Percentiles rank a stretch among this genome's conserved stretches.
phyloP scores from a whole-genome alignment of 2,888 invertebrate species.

The Thecocarcelia acutangulata region DNA sequence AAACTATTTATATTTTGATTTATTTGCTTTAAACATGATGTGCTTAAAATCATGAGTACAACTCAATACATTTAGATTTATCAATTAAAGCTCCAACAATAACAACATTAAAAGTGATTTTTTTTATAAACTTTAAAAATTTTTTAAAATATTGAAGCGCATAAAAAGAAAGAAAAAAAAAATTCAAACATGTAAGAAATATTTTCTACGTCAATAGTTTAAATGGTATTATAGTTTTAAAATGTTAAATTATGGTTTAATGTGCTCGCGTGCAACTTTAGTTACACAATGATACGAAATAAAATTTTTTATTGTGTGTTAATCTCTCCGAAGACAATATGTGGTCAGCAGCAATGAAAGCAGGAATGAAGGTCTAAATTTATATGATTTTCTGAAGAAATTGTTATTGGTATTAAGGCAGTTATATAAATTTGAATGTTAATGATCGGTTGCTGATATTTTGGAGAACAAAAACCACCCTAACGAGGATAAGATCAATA shows the following conservation, averaged over 20 bases:
- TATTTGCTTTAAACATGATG: constrained; percentile 44
- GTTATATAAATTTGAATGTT: too few relatives aligned
- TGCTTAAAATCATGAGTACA: constrained; percentile 7
- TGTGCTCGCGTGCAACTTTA: constrained; percentile 24
- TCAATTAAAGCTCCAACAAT: constrained; percentile 1
- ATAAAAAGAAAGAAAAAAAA: neutral
- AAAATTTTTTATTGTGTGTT: constrained; percentile 27
- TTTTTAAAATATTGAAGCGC: neutral
- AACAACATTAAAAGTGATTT: neutral
- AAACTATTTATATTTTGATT: constrained; percentile 44
- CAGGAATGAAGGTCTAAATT: neutral
- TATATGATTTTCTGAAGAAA: neutral
- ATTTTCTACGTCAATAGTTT: constrained; percentile 48
- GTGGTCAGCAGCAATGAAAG: neutral
- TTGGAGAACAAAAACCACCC: too few relatives aligned
- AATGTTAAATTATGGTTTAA: constrained; percentile 14
- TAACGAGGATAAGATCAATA: too few relatives aligned
- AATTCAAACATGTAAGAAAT: constrained; percentile 19
- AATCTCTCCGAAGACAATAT: neutral
- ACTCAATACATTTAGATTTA: constrained; percentile 23
- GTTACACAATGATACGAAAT: constrained; percentile 44
- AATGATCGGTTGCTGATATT: too few relatives aligned
- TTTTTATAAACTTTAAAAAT: constrained; percentile 9
- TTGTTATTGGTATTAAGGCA: too few relatives aligned
- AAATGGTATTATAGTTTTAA: constrained; percentile 36